A percentile compares a stretch with the other conserved stretches of the same genome.
phyloP scores from a whole-genome alignment of 2,113 vertebrate species.

The Strix aluco region DNA sequence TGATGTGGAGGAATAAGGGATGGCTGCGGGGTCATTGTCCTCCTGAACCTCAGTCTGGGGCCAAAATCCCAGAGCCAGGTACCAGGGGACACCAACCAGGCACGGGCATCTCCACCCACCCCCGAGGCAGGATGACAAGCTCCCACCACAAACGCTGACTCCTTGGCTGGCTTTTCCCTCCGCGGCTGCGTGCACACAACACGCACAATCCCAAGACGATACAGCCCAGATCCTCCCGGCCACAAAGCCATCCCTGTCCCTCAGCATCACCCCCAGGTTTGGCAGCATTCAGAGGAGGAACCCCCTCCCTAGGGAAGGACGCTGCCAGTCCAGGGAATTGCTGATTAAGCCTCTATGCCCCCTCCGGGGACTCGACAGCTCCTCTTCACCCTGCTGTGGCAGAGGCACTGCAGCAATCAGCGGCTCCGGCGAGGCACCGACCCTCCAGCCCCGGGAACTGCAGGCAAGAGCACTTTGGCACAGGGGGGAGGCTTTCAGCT shows the following conservation, averaged over 20 bases:
- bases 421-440: fast-evolving
- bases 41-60: background rate
- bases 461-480: background rate
- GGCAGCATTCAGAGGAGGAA: background rate
- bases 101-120: background rate
- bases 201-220: fast-evolving
- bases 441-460: fast-evolving
- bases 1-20: background rate
- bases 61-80: background rate
- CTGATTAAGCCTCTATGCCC: background rate
- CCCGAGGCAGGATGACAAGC: background rate
- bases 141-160: fast-evolving
- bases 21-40: background rate
- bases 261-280: fast-evolving
- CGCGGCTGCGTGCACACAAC: fast-evolving
- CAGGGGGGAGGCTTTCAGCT: constrained; percentile 6
- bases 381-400: background rate
- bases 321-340: fast-evolving
- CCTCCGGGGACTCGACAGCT: fast-evolving
- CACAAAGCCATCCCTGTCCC: fast-evolving
- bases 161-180: background rate
- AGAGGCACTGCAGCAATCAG: background rate
- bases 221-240: fast-evolving
- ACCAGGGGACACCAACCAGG: background rate
- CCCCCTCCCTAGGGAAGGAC: background rate